Base-by-base conservation (phyloP, 2,888 invertebrate species). In the Ypsolopha scabrella region DNA sequence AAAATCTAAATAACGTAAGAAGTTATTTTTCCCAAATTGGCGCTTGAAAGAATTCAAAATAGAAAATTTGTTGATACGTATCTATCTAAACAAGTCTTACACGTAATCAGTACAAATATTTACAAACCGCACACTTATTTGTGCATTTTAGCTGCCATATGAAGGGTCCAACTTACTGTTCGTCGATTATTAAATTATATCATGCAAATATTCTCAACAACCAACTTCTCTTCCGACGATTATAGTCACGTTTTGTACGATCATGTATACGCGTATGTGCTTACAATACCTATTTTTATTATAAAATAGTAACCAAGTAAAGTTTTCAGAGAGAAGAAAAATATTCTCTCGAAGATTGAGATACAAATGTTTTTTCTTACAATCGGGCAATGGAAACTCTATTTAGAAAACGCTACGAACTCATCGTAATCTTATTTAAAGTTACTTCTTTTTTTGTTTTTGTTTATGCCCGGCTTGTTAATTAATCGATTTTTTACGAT, bases 221-320 rank as follows among this genome's bases (percentile, higher is more conserved):
- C 68, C 68, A 70, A 58, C 68, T 65, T 65, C 64, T 67, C 63
- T 56, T 63, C 59, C 61, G 65, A 61, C 64, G 64, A 69, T 78
- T 85, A 82, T 82, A 82, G 81, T 82, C 82, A 76, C 71, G 65
- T 71, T 83, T 85, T 82, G 82, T 83, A 85, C 85, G 75, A 71
- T 77, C 66, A 75, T 71, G 79, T 72, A 68, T 62, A 60, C 64
- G 52, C 64, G 60, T 67, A 48, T 49, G 49, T 33, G 54, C 57
- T 48, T 44, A 44, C 14, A 9, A 48, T 41, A 48, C 13, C 34
- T 33, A 35, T 38, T 39, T 36, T 52, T 41, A 51, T 13, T 33
- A 51, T 37, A 45, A 41, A 50, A 45, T 45, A 52, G 10, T 41
- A 50, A 46, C 39, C 24, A 54, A 45, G 33, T 38, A 57, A 54